Conservation (phyloP, 2,888 invertebrate species). For the Acanthosepion esculentum region DNA sequence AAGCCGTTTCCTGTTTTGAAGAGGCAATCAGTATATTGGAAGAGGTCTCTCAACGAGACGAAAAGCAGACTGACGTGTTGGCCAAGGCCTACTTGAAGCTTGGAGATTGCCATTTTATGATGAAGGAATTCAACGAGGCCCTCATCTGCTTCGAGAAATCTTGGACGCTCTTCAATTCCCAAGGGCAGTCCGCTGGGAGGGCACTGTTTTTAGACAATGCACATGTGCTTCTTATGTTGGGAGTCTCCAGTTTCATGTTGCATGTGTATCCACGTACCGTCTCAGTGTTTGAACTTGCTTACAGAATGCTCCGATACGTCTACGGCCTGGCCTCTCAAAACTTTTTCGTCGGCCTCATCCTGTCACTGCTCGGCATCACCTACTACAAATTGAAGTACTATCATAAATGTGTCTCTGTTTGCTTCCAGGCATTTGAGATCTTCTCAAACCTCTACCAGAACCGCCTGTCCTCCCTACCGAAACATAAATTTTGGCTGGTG, state of each 20-base stretch:
- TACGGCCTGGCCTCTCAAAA: slow-evolving; percentile 61
- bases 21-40: slow-evolving; percentile 68
- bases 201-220: slow-evolving; percentile 70
- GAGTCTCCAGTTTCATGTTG: slow-evolving; percentile 72
- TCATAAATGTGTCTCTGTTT: slow-evolving; percentile 72
- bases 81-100: slow-evolving; percentile 69
- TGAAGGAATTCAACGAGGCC: slow-evolving; percentile 70
- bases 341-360: slow-evolving; percentile 70
- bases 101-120: slow-evolving; percentile 73
- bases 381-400: slow-evolving; percentile 72
- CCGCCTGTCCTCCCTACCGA: slow-evolving; percentile 66
- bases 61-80: slow-evolving; percentile 63
- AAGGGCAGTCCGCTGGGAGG: slow-evolving; percentile 60
- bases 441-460: slow-evolving; percentile 70
- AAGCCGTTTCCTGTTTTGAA: slow-evolving; percentile 71
- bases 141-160: slow-evolving; percentile 72
- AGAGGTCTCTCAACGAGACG: slow-evolving; percentile 60
- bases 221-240: slow-evolving; percentile 73
- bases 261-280: slow-evolving; percentile 72
- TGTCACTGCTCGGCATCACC: slow-evolving; percentile 71
- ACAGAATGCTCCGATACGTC: slow-evolving; percentile 71
- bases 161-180: slow-evolving; percentile 65
- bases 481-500: slow-evolving; percentile 72
- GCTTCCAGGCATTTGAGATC: slow-evolving; percentile 71
- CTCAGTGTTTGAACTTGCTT: slow-evolving; percentile 71